Evolutionary conservation across 1,140 invertebrate genomes (phyloP).

Genomic region (Araneus ventricosus): DNA sequence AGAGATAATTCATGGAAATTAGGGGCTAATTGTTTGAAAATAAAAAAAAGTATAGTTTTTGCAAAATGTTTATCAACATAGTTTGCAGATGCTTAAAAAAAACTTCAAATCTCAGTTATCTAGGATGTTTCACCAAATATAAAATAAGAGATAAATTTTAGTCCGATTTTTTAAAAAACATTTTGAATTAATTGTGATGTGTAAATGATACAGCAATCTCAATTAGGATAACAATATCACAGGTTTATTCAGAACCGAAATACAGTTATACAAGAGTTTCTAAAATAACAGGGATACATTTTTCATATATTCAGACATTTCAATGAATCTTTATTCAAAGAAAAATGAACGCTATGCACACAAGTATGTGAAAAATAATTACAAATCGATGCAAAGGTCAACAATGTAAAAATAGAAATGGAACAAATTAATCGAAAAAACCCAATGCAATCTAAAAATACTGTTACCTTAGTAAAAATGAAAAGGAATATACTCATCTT

Average conservation of each 20-base stretch:
- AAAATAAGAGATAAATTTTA: too few relatives aligned
- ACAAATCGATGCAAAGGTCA: background rate
- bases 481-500: background rate
- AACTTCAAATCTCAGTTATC: too few relatives aligned
- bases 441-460: too few relatives aligned
- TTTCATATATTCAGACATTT: background rate
- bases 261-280: background rate
- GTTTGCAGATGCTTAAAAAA: too few relatives aligned
- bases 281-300: background rate
- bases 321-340: background rate
- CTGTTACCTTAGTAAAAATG: too few relatives aligned
- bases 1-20: too few relatives aligned
- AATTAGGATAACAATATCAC: constrained; percentile 41
- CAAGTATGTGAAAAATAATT: background rate
- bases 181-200: too few relatives aligned
- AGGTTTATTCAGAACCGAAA: constrained; percentile 58
- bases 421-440: background rate
- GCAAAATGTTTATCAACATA: too few relatives aligned
- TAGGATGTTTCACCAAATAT: too few relatives aligned
- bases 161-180: too few relatives aligned
- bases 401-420: background rate
- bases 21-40: too few relatives aligned
- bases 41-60: too few relatives aligned
- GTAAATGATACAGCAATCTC: background rate
- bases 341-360: background rate